Conservation (phyloP, 2,797 vertebrate species). For the Nyctalus aviator region DNA sequence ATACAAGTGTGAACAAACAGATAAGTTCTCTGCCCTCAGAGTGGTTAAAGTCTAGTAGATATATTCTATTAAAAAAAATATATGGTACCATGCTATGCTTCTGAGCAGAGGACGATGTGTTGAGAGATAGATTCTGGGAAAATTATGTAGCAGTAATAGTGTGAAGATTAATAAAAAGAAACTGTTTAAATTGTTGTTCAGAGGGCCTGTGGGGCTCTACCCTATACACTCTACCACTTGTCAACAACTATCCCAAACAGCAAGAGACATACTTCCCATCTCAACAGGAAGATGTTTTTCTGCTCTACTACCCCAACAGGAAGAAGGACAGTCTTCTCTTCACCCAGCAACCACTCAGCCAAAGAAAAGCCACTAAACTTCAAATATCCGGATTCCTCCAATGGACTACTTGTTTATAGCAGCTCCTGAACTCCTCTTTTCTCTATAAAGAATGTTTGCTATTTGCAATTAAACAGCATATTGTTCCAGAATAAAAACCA, state of each 20-base stretch:
- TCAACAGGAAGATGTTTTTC: not conserved
- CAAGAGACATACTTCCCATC: not conserved
- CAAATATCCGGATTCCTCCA: not conserved
- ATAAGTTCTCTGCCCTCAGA: not conserved
- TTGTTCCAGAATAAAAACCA: not conserved
- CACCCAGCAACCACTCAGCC: not conserved
- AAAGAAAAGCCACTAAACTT: not conserved
- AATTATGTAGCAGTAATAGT: not conserved
- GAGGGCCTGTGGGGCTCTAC: not conserved
- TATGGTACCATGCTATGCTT: not conserved
- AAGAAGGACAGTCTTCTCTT: not conserved
- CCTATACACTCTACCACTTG: not conserved
- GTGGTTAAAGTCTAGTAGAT: not conserved
- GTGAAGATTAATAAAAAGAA: not conserved
- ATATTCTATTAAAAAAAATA: not conserved
- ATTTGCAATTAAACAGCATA: not conserved
- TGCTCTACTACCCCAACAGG: not conserved
- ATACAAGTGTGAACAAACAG: not conserved
- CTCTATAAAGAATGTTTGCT: not conserved
- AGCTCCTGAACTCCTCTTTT: not conserved
- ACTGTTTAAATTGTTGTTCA: not conserved
- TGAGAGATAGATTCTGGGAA: not conserved
- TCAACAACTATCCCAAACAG: not conserved
- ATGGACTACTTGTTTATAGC: not conserved
- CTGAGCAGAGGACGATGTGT: conserved; percentile 20